Percentiles rank a stretch among this genome's conserved stretches.
Conservation (phyloP, 2,888 invertebrate genomes). For the Ecdyonurus torrentis region DNA sequence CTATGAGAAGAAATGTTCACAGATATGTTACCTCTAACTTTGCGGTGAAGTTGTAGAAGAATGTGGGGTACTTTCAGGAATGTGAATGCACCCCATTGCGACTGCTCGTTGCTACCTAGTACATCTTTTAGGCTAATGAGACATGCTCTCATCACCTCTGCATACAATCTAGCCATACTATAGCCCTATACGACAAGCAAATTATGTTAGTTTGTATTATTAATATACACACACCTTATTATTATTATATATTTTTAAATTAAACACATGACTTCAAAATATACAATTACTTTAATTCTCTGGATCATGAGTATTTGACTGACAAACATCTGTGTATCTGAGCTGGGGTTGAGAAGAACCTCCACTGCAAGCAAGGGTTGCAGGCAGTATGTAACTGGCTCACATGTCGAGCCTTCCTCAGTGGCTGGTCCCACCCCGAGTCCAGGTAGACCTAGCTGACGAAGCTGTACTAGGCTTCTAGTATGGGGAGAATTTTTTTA, state of each 20-base stretch:
- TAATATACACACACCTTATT: too few relatives aligned
- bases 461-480: not conserved
- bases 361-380: constrained; percentile 73
- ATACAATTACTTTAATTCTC: constrained; percentile 55
- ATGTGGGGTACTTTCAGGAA: constrained; percentile 81
- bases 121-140: constrained; percentile 80
- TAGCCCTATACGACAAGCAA: constrained; percentile 32
- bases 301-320: constrained; percentile 72
- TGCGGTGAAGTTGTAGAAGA: constrained; percentile 47
- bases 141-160: constrained; percentile 78
- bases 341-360: constrained; percentile 69
- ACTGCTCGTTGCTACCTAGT: constrained; percentile 65
- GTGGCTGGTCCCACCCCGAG: not conserved
- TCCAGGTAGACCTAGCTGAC: not conserved
- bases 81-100: constrained; percentile 87
- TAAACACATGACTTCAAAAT: not conserved
- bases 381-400: constrained; percentile 52
- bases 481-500: too few relatives aligned
- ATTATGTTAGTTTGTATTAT: not conserved
- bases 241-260: not conserved
- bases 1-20: not conserved
- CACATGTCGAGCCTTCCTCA: constrained; percentile 21
- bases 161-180: constrained; percentile 61
- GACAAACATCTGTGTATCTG: constrained; percentile 61
- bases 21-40: constrained; percentile 28